Percentiles rank a stretch among this genome's conserved stretches.
phyloP scores from a whole-genome alignment of 2,797 vertebrate species.

The Intellagama lesueurii region DNA sequence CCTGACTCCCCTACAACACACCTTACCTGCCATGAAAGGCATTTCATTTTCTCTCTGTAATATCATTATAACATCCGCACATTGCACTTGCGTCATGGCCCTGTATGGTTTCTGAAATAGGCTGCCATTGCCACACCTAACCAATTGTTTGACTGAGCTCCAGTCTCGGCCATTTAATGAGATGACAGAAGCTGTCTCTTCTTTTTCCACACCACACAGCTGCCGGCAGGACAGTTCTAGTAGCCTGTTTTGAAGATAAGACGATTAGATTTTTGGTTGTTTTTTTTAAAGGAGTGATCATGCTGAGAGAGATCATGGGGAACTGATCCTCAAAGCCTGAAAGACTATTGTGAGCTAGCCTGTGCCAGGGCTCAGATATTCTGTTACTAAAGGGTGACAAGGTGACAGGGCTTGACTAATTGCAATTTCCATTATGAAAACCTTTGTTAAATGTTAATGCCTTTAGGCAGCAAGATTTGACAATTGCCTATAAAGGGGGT shows the following conservation, averaged over 20 bases:
- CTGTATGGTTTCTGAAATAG: not conserved
- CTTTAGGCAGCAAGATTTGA: not conserved
- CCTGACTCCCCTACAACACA: not conserved
- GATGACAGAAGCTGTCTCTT: not conserved
- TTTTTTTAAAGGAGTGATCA: not conserved
- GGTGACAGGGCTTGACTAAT: constrained; percentile 7
- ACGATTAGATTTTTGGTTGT: not conserved
- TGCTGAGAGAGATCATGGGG: not conserved
- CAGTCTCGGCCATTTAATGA: not conserved
- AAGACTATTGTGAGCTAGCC: not conserved
- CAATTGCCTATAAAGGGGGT: not conserved
- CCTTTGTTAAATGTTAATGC: constrained; percentile 15
- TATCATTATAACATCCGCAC: not conserved
- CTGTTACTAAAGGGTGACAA: constrained; percentile 13
- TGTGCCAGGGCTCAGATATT: not conserved
- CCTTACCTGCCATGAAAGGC: not conserved
- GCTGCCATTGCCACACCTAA: not conserved
- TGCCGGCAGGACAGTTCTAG: not conserved
- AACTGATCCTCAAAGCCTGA: not conserved
- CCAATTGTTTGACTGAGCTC: not conserved
- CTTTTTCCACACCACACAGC: not conserved
- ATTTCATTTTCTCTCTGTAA: not conserved
- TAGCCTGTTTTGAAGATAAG: not conserved
- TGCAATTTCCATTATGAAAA: constrained; percentile 15
- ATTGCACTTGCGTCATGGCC: not conserved